Evolutionary conservation across 2,797 vertebrate genomes (phyloP).

Genomic region (Enteromius trimaculatus): DNA sequence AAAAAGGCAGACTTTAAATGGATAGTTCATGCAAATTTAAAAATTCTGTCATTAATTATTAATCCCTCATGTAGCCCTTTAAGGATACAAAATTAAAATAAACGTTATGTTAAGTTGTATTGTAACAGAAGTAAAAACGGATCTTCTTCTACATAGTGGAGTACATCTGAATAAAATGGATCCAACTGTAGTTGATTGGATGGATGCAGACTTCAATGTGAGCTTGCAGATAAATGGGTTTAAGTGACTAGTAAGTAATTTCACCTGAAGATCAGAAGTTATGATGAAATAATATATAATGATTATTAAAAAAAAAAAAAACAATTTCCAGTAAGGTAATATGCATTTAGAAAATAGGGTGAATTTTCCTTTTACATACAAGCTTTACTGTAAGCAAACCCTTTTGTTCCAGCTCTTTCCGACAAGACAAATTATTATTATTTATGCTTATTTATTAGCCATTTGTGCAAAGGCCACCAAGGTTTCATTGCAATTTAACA

Average conservation of each 20-base stretch:
- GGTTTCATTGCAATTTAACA: conserved; percentile 3
- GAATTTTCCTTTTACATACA: not conserved
- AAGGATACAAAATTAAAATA: not conserved
- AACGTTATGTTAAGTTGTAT: not conserved
- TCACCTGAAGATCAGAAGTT: not conserved
- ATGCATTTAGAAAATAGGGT: not conserved
- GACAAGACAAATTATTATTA: not conserved
- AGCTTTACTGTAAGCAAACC: not conserved
- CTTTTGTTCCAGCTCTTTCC: not conserved
- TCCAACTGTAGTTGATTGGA: not conserved
- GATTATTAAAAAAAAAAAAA: no score
- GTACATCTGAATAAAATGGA: not conserved
- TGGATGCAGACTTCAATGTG: not conserved
- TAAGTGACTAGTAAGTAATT: not conserved
- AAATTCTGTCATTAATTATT: not conserved
- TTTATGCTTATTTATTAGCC: not conserved
- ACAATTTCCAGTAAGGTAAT: not conserved
- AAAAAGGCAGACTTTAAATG: not conserved
- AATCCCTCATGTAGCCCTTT: not conserved
- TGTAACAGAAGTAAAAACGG: not conserved
- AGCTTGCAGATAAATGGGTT: not conserved
- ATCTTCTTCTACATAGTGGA: not conserved
- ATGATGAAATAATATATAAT: not conserved
- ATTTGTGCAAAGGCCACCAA: not conserved
- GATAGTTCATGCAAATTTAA: not conserved